These are phyloP conservation scores for Octonoba sinensis DNA, from an alignment of 2,888 invertebrate genomes.

Conservation along the genomic window DNA sequence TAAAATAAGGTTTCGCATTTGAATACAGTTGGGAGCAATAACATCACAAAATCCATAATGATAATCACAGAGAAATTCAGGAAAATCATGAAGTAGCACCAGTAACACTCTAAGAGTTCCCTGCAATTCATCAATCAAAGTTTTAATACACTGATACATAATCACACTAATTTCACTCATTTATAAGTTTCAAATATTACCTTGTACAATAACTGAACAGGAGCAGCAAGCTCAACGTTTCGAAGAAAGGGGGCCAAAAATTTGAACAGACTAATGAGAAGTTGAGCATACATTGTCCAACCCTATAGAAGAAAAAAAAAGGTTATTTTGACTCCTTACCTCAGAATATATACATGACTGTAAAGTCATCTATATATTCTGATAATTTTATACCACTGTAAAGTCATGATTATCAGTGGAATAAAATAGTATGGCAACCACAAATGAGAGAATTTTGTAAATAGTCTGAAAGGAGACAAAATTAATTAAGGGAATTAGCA, in stretches of 20 bases:
- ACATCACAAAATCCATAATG: slow-evolving; percentile 99
- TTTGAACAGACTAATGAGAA: slow-evolving; percentile 95
- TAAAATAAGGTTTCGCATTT: slow-evolving; percentile 96
- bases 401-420: too few species aligned
- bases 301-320: slow-evolving; percentile 72
- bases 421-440: too few species aligned
- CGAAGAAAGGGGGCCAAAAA: slow-evolving; percentile 96
- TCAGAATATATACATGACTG: too few species aligned
- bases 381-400: too few species aligned
- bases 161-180: too few species aligned
- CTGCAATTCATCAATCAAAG: slow-evolving; percentile 66
- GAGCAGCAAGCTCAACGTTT: slow-evolving; percentile 95
- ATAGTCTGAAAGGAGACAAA: too few species aligned
- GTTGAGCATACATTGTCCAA: slow-evolving; percentile 97
- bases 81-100: slow-evolving; percentile 97
- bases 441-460: too few species aligned
- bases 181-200: slow-evolving; percentile 73
- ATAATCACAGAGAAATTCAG: slow-evolving; percentile 98
- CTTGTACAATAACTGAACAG: slow-evolving; percentile 93
- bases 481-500: too few species aligned
- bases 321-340: not conserved
- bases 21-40: slow-evolving; percentile 98
- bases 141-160: too few species aligned
- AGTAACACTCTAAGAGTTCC: slow-evolving; percentile 90
- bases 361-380: too few species aligned